Base-by-base conservation (phyloP, 2,797 vertebrate species). In the Monodelphis domestica region DNA sequence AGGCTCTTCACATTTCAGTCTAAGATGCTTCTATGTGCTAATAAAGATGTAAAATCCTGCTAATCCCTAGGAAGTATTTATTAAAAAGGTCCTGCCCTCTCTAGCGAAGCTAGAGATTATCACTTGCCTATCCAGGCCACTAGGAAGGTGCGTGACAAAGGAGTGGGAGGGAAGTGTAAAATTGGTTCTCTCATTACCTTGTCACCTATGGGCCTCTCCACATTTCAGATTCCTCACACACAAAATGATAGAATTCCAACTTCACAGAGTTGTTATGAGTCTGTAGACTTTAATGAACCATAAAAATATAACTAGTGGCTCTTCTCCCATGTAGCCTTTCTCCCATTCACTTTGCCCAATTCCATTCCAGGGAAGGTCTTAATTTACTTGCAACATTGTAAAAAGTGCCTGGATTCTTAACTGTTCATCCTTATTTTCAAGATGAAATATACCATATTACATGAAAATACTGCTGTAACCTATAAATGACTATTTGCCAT, bases 31-130 rank as follows among this genome's bases (percentile, higher is more conserved):
- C 38, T 78, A 11, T 78, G 70, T 45, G 45, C 38, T 26, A 78
- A 78, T 45, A 78, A 38, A 11, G 38, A 78, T 45, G 38, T 45
- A 78, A 78, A 78, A 78, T 10, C 70, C 29, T n/a, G 29, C 90
- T 45, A 90, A 92, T 12, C 53, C 50, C 94, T 50, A 90, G 59
- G 70, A 94, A 90, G 52, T 33, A 91, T 11, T 55, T 33, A 91
- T 11, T 55, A 21, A 21, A 45, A 2, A 90, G 54, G 63, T 88
- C 14, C 63, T 50, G 50, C 7, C 30, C 57, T 45, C 90, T 51
- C 2, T 30, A 92, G n/a, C n/a, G 93, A 89, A 91, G 21, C 52
- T 55, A n/a, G 12, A 94, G 33, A 78, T 78, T 78, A 78, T 45
- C 21, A 78, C 38, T 78, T 78, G 38, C 38, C 70, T 38, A 45